Percentiles rank a stretch among this genome's conserved stretches.
Evolutionary conservation across 2,113 vertebrate species (phyloP).

Genomic region (Papio anubis): DNA sequence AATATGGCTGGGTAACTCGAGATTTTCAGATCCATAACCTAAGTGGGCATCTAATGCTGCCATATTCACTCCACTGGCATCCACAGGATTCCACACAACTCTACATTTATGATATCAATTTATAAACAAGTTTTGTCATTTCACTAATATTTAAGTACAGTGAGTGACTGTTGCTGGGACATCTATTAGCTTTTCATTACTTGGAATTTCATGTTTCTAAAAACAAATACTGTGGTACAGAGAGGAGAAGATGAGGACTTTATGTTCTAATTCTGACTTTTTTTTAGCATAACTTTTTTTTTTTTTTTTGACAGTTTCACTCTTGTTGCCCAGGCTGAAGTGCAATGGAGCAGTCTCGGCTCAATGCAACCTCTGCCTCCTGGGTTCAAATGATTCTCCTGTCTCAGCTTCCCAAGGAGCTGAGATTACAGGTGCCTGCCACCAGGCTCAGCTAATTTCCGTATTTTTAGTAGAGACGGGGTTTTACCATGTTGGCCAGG

Average conservation of each 20-base stretch:
- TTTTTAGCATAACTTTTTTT: too few relatives aligned
- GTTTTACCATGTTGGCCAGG: too few relatives aligned
- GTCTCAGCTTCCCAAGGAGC: too few relatives aligned
- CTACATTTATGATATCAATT: neutral
- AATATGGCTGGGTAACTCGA: slow-evolving; percentile 88
- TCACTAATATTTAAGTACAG: neutral
- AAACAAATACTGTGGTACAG: neutral
- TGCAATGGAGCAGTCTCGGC: too few relatives aligned
- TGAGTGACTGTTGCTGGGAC: neutral
- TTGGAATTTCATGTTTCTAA: neutral
- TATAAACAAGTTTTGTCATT: neutral
- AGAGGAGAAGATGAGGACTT: neutral
- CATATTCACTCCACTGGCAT: slow-evolving; percentile 85
- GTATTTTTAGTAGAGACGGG: too few relatives aligned
- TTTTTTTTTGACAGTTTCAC: too few relatives aligned
- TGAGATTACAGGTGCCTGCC: too few relatives aligned
- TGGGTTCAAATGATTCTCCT: too few relatives aligned
- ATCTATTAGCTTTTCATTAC: neutral
- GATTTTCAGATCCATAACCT: slow-evolving; percentile 82
- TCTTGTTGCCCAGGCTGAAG: too few relatives aligned
- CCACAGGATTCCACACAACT: slow-evolving; percentile 53
- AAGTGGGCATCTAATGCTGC: slow-evolving; percentile 78
- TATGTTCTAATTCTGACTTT: neutral
- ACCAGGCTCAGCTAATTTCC: too few relatives aligned
- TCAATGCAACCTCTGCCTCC: too few relatives aligned